Base-by-base conservation (phyloP, 1,140 invertebrate genomes). In the Cherax destructor region DNA sequence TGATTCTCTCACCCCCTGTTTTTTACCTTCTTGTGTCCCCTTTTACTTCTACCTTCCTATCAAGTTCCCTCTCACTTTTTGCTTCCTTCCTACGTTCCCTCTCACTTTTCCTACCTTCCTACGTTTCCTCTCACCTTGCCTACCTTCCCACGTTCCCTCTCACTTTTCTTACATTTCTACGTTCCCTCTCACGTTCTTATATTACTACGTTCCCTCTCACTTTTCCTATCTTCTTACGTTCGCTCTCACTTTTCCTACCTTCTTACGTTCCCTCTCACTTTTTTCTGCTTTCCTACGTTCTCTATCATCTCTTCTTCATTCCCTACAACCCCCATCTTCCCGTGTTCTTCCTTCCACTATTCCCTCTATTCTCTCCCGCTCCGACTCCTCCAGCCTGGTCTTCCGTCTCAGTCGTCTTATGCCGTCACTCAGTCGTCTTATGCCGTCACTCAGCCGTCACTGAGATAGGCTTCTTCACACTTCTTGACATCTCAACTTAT, bases 401-500 rank as follows among this genome's bases (percentile, higher is more conserved):
- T 30, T 24, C 74, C 56, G 52, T 3, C 56, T 30, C 52, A 30
- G 52, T 61, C 59, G 11, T 41, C 41, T n/a, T 41, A 61, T 24
- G 10, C 10, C 61, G 52, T 47, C 61, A 61, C 56, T 83, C 61
- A 21, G 5, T n/a, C n/a, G 24, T 74, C 69, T n/a, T 41, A 61
- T 24, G 10, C 10, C 61, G 52, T 47, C 61, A 61, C 56, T 83
- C 61, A 21, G 5, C 69, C n/a, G 24, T 74, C 69, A 74, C 69
- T n/a, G 13, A 74, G 69, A 74, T 74, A 21, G n/a, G 21, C n/a
- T 30, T 74, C 6, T 6, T 0, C n/a, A 74, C 69, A 74, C 83
- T 76, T 56, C 78, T 21, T 88, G 86, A 88, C 86, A 88, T 83
- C 86, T 83, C 86, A 81, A 88, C 86, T 88, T 89, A 83, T 89